Evolutionary conservation across 2,888 invertebrate species (phyloP).

Genomic region (Zonitis immaculata): DNA sequence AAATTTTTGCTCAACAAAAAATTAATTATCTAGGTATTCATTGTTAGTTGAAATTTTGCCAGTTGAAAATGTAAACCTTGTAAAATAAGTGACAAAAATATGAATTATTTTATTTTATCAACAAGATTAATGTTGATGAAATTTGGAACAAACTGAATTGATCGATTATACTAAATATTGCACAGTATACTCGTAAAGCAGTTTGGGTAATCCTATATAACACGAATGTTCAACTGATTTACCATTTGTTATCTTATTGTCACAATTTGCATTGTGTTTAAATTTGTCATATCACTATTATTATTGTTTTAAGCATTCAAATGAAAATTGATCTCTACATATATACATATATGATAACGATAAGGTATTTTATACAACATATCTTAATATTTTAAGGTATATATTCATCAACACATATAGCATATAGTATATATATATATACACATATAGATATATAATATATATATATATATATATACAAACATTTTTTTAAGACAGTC

Average conservation of each 20-base stretch:
- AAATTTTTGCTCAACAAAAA: neutral
- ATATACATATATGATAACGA: no score
- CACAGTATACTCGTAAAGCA: neutral
- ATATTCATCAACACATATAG: no score
- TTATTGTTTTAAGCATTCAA: neutral
- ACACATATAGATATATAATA: no score
- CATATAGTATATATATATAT: no score
- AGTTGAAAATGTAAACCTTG: no score
- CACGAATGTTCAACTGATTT: slow-evolving; percentile 4
- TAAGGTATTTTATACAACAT: no score
- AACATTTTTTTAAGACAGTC: slow-evolving; percentile 1
- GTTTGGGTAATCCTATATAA: slow-evolving; percentile 2
- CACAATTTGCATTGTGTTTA: slow-evolving; percentile 3
- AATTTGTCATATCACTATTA: neutral
- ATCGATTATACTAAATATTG: neutral
- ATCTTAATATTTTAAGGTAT: no score
- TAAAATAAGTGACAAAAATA: no score
- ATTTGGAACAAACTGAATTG: no score
- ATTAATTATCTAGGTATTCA: no score
- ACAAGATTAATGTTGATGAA: neutral
- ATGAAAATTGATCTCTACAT: neutral
- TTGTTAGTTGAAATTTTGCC: neutral
- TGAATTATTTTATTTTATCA: no score
- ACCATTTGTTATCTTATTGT: neutral
- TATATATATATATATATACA: no score